These are phyloP conservation scores for Xestia ashworthii DNA, from an alignment of 2,888 invertebrate genomes.

Conservation along the genomic window DNA sequence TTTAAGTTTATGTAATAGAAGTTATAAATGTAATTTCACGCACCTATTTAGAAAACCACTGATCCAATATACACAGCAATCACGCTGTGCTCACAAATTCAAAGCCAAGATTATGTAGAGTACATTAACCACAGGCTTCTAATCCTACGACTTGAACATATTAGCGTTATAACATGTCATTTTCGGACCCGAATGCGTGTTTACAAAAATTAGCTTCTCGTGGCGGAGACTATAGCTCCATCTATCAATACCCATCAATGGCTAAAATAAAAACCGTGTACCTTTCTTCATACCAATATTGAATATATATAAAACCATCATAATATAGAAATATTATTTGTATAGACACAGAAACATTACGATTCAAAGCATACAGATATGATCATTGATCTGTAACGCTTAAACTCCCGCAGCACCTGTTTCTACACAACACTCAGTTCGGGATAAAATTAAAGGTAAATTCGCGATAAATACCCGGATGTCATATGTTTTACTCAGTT, in stretches of 20 bases:
- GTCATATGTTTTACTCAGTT: no score
- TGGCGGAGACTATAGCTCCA: no score
- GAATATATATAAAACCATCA: conserved; percentile 5
- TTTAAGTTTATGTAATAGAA: neutral
- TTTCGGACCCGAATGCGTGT: no score
- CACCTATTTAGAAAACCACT: neutral
- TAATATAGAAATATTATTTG: neutral
- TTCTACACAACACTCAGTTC: conserved; percentile 22
- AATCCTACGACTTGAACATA: neutral
- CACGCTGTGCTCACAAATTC: neutral
- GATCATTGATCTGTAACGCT: conserved; percentile 61
- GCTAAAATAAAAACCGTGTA: conserved; percentile 45
- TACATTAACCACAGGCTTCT: neutral
- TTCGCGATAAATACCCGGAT: no score
- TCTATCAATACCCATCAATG: conserved; percentile 11
- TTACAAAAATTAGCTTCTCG: no score
- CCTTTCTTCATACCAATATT: neutral
- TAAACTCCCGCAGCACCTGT: conserved; percentile 52
- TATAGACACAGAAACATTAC: neutral
- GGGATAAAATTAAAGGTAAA: no score
- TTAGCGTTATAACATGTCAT: conserved; percentile 4
- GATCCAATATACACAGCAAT: neutral
- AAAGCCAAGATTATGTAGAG: neutral
- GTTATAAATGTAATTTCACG: neutral
- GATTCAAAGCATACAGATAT: conserved; percentile 20